These are phyloP conservation scores for Stegastes partitus DNA, from an alignment of 2,113 vertebrate species.

Conservation along the genomic window DNA sequence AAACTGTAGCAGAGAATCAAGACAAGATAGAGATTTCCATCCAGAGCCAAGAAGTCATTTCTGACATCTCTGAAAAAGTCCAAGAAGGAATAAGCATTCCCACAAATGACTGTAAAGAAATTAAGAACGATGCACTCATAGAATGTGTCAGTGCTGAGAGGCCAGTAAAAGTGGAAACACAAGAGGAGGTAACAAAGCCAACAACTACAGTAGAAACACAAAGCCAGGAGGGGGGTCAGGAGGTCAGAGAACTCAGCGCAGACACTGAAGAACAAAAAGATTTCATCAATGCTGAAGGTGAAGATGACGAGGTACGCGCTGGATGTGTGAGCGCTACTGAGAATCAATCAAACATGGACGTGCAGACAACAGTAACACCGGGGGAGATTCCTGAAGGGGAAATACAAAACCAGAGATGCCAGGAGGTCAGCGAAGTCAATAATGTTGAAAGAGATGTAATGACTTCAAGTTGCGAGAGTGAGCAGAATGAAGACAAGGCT, in stretches of 20 bases:
- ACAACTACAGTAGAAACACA: conserved; percentile 18
- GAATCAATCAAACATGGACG: conserved; percentile 26
- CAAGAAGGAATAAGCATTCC: conserved; percentile 13
- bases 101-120: conserved; percentile 6
- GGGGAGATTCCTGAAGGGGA: conserved; percentile 16
- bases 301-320: background rate
- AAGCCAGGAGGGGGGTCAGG: conserved; percentile 18
- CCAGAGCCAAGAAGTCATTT: background rate
- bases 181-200: background rate
- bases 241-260: conserved; percentile 11
- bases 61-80: conserved; percentile 9
- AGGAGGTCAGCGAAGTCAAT: conserved; percentile 14
- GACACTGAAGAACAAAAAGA: conserved; percentile 11
- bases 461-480: background rate
- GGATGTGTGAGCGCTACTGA: conserved; percentile 11
- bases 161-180: conserved; percentile 13
- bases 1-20: conserved; percentile 2
- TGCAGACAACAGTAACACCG: conserved; percentile 1
- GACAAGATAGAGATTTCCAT: background rate
- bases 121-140: conserved; percentile 6
- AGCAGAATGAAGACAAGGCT: conserved; percentile 8
- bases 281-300: background rate
- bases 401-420: background rate
- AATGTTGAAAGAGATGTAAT: conserved; percentile 4
- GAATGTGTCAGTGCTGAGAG: conserved; percentile 6